phyloP scores from a whole-genome alignment of 2,797 vertebrate species.

The Leptatherina wallacei region DNA sequence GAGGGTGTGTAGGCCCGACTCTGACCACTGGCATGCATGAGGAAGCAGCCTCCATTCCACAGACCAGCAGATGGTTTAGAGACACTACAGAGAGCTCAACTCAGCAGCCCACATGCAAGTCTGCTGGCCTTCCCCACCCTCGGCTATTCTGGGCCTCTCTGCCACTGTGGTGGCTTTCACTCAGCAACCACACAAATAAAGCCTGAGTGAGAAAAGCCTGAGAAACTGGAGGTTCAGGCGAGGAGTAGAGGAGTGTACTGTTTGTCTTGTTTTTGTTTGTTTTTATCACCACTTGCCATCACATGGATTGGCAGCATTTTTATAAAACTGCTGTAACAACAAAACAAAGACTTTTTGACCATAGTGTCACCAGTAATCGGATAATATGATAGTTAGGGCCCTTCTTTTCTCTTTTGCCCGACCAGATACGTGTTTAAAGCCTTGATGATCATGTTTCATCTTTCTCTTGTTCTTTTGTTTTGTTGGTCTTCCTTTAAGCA shows the following conservation, averaged over 20 bases:
- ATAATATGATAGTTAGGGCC: not conserved
- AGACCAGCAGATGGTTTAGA: conserved; percentile 72
- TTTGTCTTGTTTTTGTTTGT: conserved; percentile 37
- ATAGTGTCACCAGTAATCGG: not conserved
- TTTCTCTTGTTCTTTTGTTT: not conserved
- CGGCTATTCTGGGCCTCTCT: conserved; percentile 75
- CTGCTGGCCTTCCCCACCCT: conserved; percentile 74
- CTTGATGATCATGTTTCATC: not conserved
- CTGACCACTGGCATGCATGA: conserved; percentile 85
- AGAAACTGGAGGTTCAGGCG: conserved; percentile 48
- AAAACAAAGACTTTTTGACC: not conserved
- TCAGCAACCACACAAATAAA: conserved; percentile 69
- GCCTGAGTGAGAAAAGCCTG: conserved; percentile 55
- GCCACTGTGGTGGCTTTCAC: conserved; percentile 74
- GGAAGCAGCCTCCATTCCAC: conserved; percentile 82
- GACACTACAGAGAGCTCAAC: conserved; percentile 64
- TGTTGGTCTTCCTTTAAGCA: not conserved
- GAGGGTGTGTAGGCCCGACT: conserved; percentile 83
- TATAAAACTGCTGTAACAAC: conserved; percentile 16
- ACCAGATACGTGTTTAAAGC: not conserved
- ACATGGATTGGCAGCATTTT: conserved; percentile 36
- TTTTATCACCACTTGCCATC: conserved; percentile 33
- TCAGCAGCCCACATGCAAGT: conserved; percentile 78
- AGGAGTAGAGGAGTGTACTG: conserved; percentile 44
- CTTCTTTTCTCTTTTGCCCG: conserved; percentile 1